Percentiles rank a stretch among this genome's conserved stretches.
phyloP scores from a whole-genome alignment of 64 coral and sea anemone species.

The Stylophora pistillata region DNA sequence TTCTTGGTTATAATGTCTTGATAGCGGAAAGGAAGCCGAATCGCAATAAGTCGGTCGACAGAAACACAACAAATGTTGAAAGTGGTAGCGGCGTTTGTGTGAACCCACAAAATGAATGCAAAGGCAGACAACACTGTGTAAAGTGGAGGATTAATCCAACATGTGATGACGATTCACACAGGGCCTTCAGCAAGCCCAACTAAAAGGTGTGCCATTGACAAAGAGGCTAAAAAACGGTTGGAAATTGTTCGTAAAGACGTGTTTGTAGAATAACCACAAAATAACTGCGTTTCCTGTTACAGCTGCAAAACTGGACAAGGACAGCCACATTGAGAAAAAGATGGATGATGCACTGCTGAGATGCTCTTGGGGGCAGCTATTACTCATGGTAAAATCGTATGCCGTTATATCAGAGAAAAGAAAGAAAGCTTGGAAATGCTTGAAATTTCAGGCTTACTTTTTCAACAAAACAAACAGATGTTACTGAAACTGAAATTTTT shows the following conservation, averaged over 20 bases:
- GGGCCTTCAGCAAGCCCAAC: background rate
- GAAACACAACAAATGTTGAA: constrained; percentile 20
- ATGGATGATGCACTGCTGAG: background rate
- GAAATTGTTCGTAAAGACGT: constrained; percentile 8
- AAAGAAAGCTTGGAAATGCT: no score
- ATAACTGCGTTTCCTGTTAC: background rate
- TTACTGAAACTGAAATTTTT: no score
- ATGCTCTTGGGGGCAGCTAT: background rate
- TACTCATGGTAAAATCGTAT: background rate
- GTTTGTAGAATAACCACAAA: background rate
- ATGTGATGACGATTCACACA: background rate
- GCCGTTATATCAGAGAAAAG: no score
- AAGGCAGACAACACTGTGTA: background rate
- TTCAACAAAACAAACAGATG: no score
- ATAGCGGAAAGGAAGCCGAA: constrained; percentile 23
- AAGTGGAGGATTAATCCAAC: background rate
- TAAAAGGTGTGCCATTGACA: background rate
- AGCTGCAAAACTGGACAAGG: background rate
- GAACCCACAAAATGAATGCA: background rate
- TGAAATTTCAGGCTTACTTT: no score
- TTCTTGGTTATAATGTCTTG: background rate
- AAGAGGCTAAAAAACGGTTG: constrained; percentile 9
- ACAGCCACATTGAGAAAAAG: background rate
- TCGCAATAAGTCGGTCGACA: constrained; percentile 18
- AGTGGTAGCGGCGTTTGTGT: background rate